Conservation (phyloP, 2,797 vertebrate genomes). For the Karalla daura region DNA sequence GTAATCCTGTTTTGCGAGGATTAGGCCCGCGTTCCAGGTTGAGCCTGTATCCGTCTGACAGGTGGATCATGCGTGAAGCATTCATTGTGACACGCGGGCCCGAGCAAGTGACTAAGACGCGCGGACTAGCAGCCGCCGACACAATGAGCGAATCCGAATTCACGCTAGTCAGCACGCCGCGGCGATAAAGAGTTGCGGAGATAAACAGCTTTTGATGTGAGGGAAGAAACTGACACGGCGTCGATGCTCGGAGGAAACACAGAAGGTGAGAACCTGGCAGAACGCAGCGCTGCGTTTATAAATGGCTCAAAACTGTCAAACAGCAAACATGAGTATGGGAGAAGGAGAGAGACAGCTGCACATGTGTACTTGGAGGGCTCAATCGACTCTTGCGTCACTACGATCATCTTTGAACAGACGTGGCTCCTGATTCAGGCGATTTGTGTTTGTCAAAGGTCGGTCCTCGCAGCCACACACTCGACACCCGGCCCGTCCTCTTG, state of each 20-base stretch:
- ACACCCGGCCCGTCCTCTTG: conserved; percentile 11
- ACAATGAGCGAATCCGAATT: conserved; percentile 47
- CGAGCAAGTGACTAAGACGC: conserved; percentile 43
- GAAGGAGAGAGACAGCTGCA: background rate
- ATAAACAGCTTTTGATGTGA: conserved; percentile 46
- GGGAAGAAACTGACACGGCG: conserved; percentile 22
- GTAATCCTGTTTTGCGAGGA: conserved; percentile 68
- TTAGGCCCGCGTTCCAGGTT: conserved; percentile 61
- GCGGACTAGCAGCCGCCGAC: conserved; percentile 30
- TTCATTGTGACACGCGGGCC: conserved; percentile 60
- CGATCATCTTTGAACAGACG: background rate
- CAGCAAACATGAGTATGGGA: background rate
- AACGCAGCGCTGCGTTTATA: background rate
- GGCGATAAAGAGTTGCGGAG: conserved; percentile 23
- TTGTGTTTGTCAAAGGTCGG: conserved; percentile 65
- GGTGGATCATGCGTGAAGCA: conserved; percentile 65
- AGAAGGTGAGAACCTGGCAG: background rate
- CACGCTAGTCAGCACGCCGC: conserved; percentile 25
- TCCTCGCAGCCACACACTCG: conserved; percentile 24
- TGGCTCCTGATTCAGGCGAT: conserved; percentile 25
- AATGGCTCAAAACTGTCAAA: background rate
- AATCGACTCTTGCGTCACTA: conserved; percentile 5
- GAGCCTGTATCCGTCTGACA: conserved; percentile 67
- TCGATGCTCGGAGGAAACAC: conserved; percentile 9
- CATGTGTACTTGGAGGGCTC: background rate